These are phyloP conservation scores for Alligator mississippiensis DNA, from an alignment of 2,113 vertebrate genomes.

Conservation along the genomic window DNA sequence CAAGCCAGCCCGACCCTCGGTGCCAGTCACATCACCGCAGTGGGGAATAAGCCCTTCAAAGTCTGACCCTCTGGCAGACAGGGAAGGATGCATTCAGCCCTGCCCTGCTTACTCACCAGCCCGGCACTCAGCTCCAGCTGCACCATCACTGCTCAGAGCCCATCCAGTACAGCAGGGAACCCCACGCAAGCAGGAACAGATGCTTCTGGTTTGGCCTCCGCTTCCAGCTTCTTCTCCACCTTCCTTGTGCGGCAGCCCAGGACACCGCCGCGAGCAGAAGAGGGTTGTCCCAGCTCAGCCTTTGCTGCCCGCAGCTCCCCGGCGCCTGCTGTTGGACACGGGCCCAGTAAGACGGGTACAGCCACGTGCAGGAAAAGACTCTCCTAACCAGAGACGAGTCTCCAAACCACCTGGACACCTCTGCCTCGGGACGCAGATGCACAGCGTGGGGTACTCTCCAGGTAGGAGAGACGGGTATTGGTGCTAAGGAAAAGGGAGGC, in stretches of 20 bases:
- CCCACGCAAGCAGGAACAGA: background rate
- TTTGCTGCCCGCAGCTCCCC: background rate
- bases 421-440: rapidly evolving
- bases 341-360: background rate
- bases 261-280: background rate
- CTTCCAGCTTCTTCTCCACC: background rate
- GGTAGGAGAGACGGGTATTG: background rate
- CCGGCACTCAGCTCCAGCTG: background rate
- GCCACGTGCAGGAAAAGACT: background rate
- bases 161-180: background rate
- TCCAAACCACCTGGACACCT: background rate
- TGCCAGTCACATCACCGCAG: rapidly evolving
- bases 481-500: background rate
- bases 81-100: background rate
- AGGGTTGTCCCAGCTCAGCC: background rate
- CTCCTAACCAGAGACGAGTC: background rate
- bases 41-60: background rate
- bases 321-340: constrained; percentile 1
- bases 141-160: background rate
- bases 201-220: constrained; percentile 53
- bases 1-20: background rate
- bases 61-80: background rate
- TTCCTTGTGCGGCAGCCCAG: background rate
- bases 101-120: background rate
- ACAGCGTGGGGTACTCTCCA: background rate